Percentiles rank a stretch among this genome's conserved stretches.
phyloP scores from a whole-genome alignment of 2,888 invertebrate genomes.

The Nebria salina region DNA sequence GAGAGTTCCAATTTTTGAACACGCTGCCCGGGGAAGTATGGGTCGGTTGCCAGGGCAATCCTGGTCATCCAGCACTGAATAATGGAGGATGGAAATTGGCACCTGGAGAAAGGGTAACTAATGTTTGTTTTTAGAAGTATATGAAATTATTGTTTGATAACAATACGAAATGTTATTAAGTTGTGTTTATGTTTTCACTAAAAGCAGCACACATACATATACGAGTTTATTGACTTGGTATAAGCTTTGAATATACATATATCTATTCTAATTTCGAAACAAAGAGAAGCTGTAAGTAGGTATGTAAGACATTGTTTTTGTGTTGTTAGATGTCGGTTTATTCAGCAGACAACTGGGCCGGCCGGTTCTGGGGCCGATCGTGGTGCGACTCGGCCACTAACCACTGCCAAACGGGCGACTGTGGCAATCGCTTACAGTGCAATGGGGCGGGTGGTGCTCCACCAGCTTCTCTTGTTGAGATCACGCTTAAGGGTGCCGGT shows the following conservation, averaged over 20 bases:
- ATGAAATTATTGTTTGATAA: not conserved
- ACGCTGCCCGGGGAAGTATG: conserved; percentile 53
- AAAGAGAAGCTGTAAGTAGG: too few species aligned
- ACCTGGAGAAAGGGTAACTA: conserved; percentile 52
- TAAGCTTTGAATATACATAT: too few species aligned
- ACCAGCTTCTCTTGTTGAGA: conserved; percentile 61
- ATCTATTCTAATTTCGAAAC: too few species aligned
- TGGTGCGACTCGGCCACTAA: conserved; percentile 53
- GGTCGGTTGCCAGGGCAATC: conserved; percentile 56
- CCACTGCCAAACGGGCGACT: conserved; percentile 56
- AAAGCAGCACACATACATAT: too few species aligned
- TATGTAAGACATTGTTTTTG: not conserved
- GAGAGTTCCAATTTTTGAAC: conserved; percentile 53
- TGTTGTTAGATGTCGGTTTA: conserved; percentile 38
- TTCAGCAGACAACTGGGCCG: conserved; percentile 52
- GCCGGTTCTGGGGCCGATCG: conserved; percentile 59
- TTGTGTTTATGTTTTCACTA: not conserved
- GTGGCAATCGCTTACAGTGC: conserved; percentile 57
- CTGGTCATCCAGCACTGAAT: conserved; percentile 52
- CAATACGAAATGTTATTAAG: not conserved
- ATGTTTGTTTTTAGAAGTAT: not conserved
- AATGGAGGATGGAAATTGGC: conserved; percentile 53
- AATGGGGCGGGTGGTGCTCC: conserved; percentile 59
- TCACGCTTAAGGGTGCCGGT: conserved; percentile 57
- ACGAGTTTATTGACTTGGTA: too few species aligned